Evolutionary conservation across 1,140 invertebrate genomes (phyloP), one percentile per base, ranked within the genome.

Genomic region (Caenorhabditis remanei): DNA sequence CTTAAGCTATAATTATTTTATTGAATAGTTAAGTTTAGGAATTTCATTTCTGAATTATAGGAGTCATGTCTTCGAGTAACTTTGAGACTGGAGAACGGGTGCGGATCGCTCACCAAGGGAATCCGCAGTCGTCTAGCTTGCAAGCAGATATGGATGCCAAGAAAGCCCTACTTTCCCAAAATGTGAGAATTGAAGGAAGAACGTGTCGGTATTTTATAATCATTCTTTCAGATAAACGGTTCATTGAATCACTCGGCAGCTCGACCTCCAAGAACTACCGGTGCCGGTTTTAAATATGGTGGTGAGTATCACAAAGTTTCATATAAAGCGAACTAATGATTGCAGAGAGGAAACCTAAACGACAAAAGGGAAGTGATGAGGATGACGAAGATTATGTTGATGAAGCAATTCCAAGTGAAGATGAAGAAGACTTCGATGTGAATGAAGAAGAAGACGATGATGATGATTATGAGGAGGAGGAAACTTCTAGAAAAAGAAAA

Each of bases 91-190:
- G 71, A 50, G 71, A 79, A 79, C 71, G 71, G 71, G 71, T 79
- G 46, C 71, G 71, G 32, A 53, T 79, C 41, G 71, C 71, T 0
- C 71, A 79, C 53, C 43, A 50, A 13, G 71, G 71, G 5, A 79
- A 79, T 50, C n/a, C 46, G 40, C 71, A 79, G 53, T 79, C 71
- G 13, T 79, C 71, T 79, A 79, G 71, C 21, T 79, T 79, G 53
- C 71, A 79, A 79, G 71, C 71, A 16, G 71, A 79, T 79, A 79
- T 79, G 71, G 71, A 79, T 24, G 71, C 46, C 8, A 79, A 79
- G n/a, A 79, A 79, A 53, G 71, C 71, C 0, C n/a, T 79, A 11
- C 46, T 79, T 5, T 79, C 71, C 11, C 71, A 79, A 53, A 79
- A 79, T 50, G 40, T 71, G 6, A 13, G 11, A 32, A 32, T 32